Evolutionary conservation across 2,888 invertebrate species (phyloP), one percentile per base, ranked within the genome.

Genomic region (Drosophila falleni): DNA sequence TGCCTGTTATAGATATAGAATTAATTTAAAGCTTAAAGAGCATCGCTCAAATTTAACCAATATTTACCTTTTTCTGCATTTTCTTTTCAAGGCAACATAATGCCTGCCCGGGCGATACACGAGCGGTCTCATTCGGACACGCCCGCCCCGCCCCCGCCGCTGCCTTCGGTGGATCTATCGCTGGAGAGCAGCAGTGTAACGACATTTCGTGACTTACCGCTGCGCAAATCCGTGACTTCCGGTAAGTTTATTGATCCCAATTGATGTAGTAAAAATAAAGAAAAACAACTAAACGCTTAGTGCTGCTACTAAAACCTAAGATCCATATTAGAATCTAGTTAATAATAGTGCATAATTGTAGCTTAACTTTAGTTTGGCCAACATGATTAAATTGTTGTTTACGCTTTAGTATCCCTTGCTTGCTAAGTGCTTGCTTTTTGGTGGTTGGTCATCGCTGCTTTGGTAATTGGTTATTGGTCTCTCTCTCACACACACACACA

Each of bases 101-200:
- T 90, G 55, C 90, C 82, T 35, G 41, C 74, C n/a, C 89, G 87
- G 23, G 75, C 96, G 50, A 96, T 96, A 92, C 97, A 97, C 92
- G 97, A 97, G 92, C 94, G 97, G 73, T 97, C 97, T 33, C 97
- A 97, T 93, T 97, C 97, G 29, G 97, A 97, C 92, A 97, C 97
- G 51, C 86, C 88, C 9, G 86, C 89, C 5, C 97, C 96, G 19
- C 96, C 96, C 54, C 96, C 96, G 61, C 96, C 96, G 56, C 93
- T 97, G 83, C 96, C 96, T 54, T 96, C 96, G 11, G 97, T 98
- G 58, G 97, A 98, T 93, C 94, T 98, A 66, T 98, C 97, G 62
- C 97, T 97, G 35, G 98, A 98, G 93, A 98, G 98, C 93, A 98
- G 98, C 93, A 98, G 98, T 92, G 98, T 98, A 74, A 97, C 98